Conservation (phyloP, 2,113 vertebrate species). For the Octodon degus region DNA sequence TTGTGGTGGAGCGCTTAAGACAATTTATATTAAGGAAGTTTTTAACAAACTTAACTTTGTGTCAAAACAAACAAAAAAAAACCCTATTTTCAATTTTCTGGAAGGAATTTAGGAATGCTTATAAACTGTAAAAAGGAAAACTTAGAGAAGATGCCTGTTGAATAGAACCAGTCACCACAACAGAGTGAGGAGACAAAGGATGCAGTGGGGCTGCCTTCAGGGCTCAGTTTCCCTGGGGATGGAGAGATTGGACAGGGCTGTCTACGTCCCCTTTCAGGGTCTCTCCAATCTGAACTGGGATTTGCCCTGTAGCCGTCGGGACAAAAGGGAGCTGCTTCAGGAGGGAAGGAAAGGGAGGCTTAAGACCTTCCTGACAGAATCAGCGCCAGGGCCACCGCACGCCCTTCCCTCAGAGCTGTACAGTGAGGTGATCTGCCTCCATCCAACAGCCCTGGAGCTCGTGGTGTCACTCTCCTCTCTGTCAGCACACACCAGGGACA, state of each 20-base stretch:
- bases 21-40: not conserved
- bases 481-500: not conserved
- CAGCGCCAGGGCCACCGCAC: not conserved
- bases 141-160: not conserved
- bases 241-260: not conserved
- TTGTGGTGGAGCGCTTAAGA: not conserved
- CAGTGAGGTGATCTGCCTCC: not conserved
- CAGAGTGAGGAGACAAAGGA: not conserved
- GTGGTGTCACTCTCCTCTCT: not conserved
- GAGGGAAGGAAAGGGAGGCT: not conserved
- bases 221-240: rapidly evolving
- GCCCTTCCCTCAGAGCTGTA: too few species aligned
- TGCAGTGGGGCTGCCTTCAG: not conserved
- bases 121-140: not conserved
- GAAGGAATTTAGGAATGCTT: not conserved
- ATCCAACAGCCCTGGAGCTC: too few species aligned
- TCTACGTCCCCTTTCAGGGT: not conserved
- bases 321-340: not conserved
- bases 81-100: not conserved
- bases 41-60: too few species aligned
- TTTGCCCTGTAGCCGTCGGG: not conserved
- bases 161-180: not conserved
- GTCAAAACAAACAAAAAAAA: constrained; percentile 30
- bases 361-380: not conserved
- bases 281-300: not conserved